Percentiles rank a stretch among this genome's conserved stretches.
phyloP scores from a whole-genome alignment of 2,113 vertebrate species.

The Willisornis vidua region DNA sequence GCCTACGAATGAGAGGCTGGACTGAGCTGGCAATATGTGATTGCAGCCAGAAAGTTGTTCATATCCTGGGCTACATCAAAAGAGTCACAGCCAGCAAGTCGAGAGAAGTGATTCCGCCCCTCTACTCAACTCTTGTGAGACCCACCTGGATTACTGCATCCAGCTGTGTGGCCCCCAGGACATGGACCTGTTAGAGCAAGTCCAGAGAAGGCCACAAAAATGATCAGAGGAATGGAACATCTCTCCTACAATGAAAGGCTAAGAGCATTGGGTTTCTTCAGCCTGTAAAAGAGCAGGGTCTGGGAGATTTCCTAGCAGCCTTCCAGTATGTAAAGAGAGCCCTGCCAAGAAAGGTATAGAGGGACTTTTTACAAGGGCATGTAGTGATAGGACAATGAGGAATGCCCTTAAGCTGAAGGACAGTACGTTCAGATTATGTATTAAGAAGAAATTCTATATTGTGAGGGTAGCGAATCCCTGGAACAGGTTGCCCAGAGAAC shows the following conservation, averaged over 20 bases:
- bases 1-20: not conserved
- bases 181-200: not conserved
- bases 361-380: not conserved
- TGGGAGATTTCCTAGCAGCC: not conserved
- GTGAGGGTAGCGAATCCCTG: not conserved
- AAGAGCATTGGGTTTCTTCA: not conserved
- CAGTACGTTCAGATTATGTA: not conserved
- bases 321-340: not conserved
- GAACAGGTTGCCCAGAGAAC: not conserved
- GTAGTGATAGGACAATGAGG: not conserved
- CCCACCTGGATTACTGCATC: not conserved
- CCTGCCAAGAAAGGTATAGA: not conserved
- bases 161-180: not conserved
- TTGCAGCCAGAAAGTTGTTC: not conserved
- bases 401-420: not conserved
- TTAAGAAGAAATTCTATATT: not conserved
- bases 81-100: too few species aligned
- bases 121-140: not conserved
- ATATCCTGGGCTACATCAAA: not conserved
- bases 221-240: not conserved
- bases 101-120: not conserved
- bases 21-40: not conserved
- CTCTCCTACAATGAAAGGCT: not conserved
- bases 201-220: not conserved
- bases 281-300: not conserved